Base-by-base conservation (phyloP, 2,113 vertebrate species). In the Cinclus mexicanus region DNA sequence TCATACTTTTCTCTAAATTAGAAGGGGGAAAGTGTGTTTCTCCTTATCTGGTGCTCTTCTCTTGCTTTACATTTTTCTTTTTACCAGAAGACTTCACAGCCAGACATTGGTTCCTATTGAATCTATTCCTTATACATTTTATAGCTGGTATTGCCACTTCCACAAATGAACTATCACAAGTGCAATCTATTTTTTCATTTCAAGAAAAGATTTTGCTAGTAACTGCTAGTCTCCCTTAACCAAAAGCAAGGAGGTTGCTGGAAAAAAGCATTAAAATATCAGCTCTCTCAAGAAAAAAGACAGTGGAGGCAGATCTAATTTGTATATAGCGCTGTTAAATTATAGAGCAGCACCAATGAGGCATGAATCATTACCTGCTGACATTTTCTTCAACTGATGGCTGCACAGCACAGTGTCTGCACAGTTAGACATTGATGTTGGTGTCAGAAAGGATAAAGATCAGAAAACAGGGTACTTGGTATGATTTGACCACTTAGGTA, bases 341-440 rank as follows among this genome's bases (percentile, higher is more conserved):
- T 94, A 83, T 26, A 77, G 55, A 86, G 46, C 75, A 83, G 55
- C 63, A 85, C 60, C 82, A 88, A 22, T 39, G 92, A 86, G 59
- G 57, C 6, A 6, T 88, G 63, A 83, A 91, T 74, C 19, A 53
- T 93, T 89, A 96, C 83, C 93, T 95, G 85, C 67, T 95, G 70
- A 80, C 41, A 65, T 71, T 87, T 84, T 87, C 65, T 75, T 89
- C 75, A 72, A 17, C 53, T 44, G 70, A 65, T 7, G 41, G 46
- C 67, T 49, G n/a, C n/a, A 65, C 42, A 94, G 57, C 70, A 85
- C 69, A 57, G 3, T 71, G 41, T 79, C 53, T 87, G 61, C 70
- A 41, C 1, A 2, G 67, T 64, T 87, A 85, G 78, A 52, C 12
- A 23, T 19, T 77, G 41, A 65, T 72, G 12, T 72, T 2, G 3